Conservation (phyloP, 2,797 vertebrate species). For the Melanitta fusca region DNA sequence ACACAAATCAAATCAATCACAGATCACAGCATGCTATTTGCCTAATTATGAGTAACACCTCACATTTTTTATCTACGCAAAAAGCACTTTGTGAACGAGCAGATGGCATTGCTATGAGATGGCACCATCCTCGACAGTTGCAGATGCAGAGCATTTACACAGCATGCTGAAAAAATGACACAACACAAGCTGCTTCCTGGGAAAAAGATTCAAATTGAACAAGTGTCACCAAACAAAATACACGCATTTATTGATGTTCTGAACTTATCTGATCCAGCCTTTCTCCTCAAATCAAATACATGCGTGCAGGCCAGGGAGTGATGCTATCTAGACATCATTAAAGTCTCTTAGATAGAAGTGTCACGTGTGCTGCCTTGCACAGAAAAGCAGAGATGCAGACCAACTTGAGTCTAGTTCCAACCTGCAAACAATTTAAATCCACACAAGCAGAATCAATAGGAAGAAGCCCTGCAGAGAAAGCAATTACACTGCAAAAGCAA, state of each 20-base stretch:
- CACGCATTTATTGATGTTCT: slow-evolving; percentile 49
- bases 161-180: slow-evolving; percentile 65
- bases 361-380: slow-evolving; percentile 17
- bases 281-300: slow-evolving; percentile 41
- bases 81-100: slow-evolving; percentile 65
- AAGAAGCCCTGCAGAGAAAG: slow-evolving; percentile 72
- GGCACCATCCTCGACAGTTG: slow-evolving; percentile 66
- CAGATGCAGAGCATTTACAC: slow-evolving; percentile 68
- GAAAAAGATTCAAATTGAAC: slow-evolving; percentile 65
- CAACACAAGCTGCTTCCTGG: slow-evolving; percentile 67
- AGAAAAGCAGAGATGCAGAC: neutral
- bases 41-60: slow-evolving; percentile 76
- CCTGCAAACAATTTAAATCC: slow-evolving; percentile 61
- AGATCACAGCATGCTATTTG: slow-evolving; percentile 72
- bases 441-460: slow-evolving; percentile 69
- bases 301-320: neutral
- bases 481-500: slow-evolving; percentile 69
- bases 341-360: slow-evolving; percentile 15
- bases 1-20: slow-evolving; percentile 62
- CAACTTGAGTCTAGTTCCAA: slow-evolving; percentile 47
- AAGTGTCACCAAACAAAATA: slow-evolving; percentile 65
- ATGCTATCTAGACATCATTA: slow-evolving; percentile 34
- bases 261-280: slow-evolving; percentile 60
- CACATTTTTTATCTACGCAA: slow-evolving; percentile 67
- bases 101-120: slow-evolving; percentile 76